Base-by-base conservation (phyloP, 2,797 vertebrate genomes). In the Phrynocephalus guinanensis region DNA sequence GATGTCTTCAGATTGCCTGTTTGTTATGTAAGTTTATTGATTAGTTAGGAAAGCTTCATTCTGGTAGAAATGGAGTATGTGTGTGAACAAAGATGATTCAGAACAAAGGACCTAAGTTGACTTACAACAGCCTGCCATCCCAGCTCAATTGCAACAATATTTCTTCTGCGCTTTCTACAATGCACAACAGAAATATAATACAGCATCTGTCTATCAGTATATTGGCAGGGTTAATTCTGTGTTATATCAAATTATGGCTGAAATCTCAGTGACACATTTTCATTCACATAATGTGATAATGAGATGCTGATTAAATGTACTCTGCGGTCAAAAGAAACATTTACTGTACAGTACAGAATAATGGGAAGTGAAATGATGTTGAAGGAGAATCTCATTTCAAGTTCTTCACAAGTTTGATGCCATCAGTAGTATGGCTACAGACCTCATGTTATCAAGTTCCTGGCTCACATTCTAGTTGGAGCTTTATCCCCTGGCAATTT, bases 21-120 rank as follows among this genome's bases (percentile, higher is more conserved):
- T 79, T 87, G 3, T 67, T 93, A 66, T 93, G 90, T 88, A 84
- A 89, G 92, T 93, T 26, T 78, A 2, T 87, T 91, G 85, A 90
- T 83, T 4, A 6, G 38, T 93, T 91, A 60, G 10, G 30, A 16
- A 83, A 82, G 30, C 1, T 38, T 90, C 15, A 75, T 15, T 22
- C 20, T 48, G 18, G 16, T 83, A 86, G 86, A 94, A 87, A 85
- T 68, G 1, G 72, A 22, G 60, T 22, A 85, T 90, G 30, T 26
- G 66, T 28, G 18, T 44, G 75, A 92, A 88, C 84, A 86, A 92
- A 93, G 44, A 15, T 87, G 72, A 33, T 63, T 88, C 68, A 90
- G 88, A 86, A 76, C 84, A 26, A 73, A 85, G 84, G 86, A 81
- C 1, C 18, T 84, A 28, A 6, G 66, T 9, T 63, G 1, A 3